Percentiles rank a stretch among this genome's conserved stretches.
Conservation (phyloP, 2,888 invertebrate species). For the Cartodere bifasciata region DNA sequence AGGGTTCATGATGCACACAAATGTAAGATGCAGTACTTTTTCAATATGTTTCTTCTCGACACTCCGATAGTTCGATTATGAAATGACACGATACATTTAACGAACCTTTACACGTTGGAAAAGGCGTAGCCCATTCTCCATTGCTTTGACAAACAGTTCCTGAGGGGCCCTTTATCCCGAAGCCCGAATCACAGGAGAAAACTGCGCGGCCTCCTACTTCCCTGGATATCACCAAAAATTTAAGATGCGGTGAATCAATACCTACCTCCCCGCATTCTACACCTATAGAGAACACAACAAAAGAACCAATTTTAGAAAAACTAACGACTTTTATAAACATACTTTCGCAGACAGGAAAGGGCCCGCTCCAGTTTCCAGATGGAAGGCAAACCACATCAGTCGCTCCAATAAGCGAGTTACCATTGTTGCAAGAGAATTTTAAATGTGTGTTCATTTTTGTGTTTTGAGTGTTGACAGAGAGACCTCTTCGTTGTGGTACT, state of each 20-base stretch:
- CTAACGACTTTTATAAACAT: slow-evolving; percentile 27
- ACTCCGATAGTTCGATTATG: too few species aligned
- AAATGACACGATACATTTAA: slow-evolving; percentile 12
- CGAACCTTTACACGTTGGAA: slow-evolving; percentile 61
- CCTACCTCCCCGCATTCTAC: slow-evolving; percentile 71
- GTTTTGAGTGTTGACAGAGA: slow-evolving; percentile 57
- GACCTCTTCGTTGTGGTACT: slow-evolving; percentile 57
- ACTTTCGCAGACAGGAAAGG: slow-evolving; percentile 73
- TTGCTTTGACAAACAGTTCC: slow-evolving; percentile 65
- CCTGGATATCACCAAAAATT: slow-evolving; percentile 61
- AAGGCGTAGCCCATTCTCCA: slow-evolving; percentile 69
- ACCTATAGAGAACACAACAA: slow-evolving; percentile 41
- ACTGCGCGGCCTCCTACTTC: slow-evolving; percentile 71
- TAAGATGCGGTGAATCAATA: slow-evolving; percentile 44
- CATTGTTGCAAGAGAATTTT: slow-evolving; percentile 63
- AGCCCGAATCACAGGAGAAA: slow-evolving; percentile 68
- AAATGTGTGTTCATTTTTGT: slow-evolving; percentile 65
- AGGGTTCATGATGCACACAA: too few species aligned
- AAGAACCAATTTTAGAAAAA: neutral
- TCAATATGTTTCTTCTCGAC: too few species aligned
- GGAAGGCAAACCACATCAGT: slow-evolving; percentile 63
- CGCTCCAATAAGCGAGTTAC: slow-evolving; percentile 67
- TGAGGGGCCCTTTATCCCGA: slow-evolving; percentile 58
- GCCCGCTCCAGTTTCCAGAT: slow-evolving; percentile 77
- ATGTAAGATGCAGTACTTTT: too few species aligned